Percentiles rank a stretch among this genome's conserved stretches.
Conservation (phyloP, 2,888 invertebrate species). For the Synergus japonicus region DNA sequence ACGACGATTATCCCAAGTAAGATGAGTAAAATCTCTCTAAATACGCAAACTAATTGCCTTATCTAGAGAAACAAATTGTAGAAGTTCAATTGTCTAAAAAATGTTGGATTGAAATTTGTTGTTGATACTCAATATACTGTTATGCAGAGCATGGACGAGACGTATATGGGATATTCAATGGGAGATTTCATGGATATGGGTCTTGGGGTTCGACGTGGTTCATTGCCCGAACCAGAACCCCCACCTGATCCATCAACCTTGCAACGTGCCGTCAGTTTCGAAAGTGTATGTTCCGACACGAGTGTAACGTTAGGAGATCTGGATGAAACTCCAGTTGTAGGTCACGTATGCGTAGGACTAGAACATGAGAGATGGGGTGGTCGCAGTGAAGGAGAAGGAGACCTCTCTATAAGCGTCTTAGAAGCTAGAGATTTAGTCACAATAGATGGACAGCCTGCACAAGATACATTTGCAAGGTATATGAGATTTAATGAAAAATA, state of each 20-base stretch:
- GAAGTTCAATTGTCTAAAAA: too few species aligned
- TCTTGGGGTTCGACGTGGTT: conserved; percentile 64
- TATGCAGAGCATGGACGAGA: conserved; percentile 65
- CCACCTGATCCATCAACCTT: conserved; percentile 76
- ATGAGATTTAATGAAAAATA: not conserved
- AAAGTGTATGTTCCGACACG: conserved; percentile 89
- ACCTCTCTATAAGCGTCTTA: conserved; percentile 84
- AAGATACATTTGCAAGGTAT: conserved; percentile 85
- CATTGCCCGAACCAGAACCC: conserved; percentile 69
- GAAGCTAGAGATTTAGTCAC: conserved; percentile 87
- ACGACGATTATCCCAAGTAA: conserved; percentile 68
- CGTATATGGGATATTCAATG: conserved; percentile 54
- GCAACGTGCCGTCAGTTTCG: conserved; percentile 86
- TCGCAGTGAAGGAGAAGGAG: conserved; percentile 79
- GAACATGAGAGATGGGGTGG: conserved; percentile 86
- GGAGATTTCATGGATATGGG: conserved; percentile 61
- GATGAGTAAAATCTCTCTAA: not conserved
- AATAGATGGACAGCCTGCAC: conserved; percentile 80
- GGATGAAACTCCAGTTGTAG: conserved; percentile 83
- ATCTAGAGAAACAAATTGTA: too few species aligned
- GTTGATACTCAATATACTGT: not conserved
- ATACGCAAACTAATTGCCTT: too few species aligned
- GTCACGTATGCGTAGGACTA: conserved; percentile 87
- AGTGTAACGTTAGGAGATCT: conserved; percentile 85
- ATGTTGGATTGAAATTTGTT: too few species aligned